A percentile compares a stretch with the other conserved stretches of the same genome.
These are phyloP conservation scores for Drosophila sucinea DNA, from an alignment of 1,140 invertebrate species.

Conservation along the genomic window DNA sequence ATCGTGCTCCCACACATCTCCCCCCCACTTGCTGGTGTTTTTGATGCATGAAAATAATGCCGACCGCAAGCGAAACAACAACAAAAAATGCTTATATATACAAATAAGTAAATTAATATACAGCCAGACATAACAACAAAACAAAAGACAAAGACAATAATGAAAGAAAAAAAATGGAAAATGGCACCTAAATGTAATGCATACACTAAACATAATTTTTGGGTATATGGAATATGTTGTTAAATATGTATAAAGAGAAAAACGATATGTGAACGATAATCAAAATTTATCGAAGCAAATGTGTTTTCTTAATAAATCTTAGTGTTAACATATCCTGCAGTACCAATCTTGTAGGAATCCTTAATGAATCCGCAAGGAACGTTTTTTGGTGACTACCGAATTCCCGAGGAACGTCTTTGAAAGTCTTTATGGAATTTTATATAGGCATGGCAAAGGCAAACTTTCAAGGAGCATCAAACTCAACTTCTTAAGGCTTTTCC, in stretches of 20 bases:
- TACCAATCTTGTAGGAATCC: no score
- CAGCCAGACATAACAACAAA: conserved; percentile 49
- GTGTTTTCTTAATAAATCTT: no score
- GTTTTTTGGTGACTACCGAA: no score
- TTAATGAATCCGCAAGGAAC: no score
- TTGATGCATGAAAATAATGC: conserved; percentile 59
- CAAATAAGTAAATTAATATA: conserved; percentile 50
- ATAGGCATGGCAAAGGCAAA: no score
- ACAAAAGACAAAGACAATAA: conserved; percentile 30
- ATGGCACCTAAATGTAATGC: conserved; percentile 38
- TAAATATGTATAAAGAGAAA: not conserved
- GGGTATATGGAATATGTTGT: not conserved
- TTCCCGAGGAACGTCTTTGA: no score
- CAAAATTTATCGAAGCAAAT: no score
- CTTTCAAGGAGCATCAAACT: no score
- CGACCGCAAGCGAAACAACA: conserved; percentile 51
- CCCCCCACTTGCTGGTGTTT: conserved; percentile 27
- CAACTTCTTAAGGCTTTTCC: no score
- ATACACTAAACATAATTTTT: conserved; percentile 27
- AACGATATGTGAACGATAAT: no score
- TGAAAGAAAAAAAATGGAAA: conserved; percentile 28
- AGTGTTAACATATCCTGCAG: no score
- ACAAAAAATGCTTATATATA: conserved; percentile 30
- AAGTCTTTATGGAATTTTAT: no score
- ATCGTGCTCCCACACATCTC: conserved; percentile 59